A percentile compares a stretch with the other conserved stretches of the same genome.
Evolutionary conservation across 2,888 invertebrate species (phyloP).

Genomic region (Pyrgus malvae): DNA sequence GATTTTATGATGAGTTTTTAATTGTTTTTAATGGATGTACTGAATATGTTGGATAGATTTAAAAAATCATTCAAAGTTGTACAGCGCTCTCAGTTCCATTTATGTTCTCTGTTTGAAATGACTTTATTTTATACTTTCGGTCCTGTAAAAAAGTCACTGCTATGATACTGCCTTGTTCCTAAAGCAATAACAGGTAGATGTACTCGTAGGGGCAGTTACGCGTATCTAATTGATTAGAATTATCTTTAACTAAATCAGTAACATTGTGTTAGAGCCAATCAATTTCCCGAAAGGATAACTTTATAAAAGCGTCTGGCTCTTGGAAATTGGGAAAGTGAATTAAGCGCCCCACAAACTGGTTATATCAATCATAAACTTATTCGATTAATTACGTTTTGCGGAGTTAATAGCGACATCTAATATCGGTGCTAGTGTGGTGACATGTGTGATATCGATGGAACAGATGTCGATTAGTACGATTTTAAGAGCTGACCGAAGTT

Average conservation of each 20-base stretch:
- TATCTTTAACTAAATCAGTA: conserved; percentile 20
- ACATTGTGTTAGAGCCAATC: conserved; percentile 64
- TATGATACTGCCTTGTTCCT: too few relatives aligned
- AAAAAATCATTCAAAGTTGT: too few relatives aligned
- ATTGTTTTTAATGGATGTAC: too few relatives aligned
- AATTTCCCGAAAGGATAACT: conserved; percentile 76
- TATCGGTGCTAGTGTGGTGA: conserved; percentile 62
- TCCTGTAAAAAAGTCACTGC: too few relatives aligned
- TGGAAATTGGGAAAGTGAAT: conserved; percentile 80
- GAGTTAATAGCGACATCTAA: conserved; percentile 82
- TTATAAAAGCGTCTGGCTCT: conserved; percentile 68
- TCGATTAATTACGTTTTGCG: conserved; percentile 83
- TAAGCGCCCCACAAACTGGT: conserved; percentile 80
- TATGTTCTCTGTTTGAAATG: too few relatives aligned
- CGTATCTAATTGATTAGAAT: conserved; percentile 14
- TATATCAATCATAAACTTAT: conserved; percentile 83
- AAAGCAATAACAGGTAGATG: too few relatives aligned
- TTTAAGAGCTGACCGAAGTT: too few relatives aligned
- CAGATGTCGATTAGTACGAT: conserved; percentile 23
- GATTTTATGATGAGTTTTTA: too few relatives aligned
- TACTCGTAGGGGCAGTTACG: too few relatives aligned
- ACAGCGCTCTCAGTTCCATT: too few relatives aligned
- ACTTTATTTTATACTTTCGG: too few relatives aligned
- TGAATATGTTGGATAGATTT: too few relatives aligned
- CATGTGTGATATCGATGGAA: conserved; percentile 19